phyloP scores from a whole-genome alignment of 2,888 invertebrate genomes.

The Eurytoma californica region DNA sequence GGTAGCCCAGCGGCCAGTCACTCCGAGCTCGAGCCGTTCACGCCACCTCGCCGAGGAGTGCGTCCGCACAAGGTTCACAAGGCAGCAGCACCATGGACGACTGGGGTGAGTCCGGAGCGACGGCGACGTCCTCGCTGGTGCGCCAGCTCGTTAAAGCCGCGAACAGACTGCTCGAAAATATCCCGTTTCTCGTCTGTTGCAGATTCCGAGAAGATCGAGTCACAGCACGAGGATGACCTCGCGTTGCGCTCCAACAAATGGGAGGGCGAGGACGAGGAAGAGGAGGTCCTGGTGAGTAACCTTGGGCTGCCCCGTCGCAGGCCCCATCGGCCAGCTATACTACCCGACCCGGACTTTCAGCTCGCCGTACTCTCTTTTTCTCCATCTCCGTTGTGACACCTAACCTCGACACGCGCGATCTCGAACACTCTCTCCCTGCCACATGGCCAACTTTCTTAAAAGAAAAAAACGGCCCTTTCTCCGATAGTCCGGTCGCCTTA shows the following conservation, averaged over 20 bases:
- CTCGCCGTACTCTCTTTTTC: too few relatives aligned
- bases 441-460: constrained; percentile 61
- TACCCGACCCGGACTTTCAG: not conserved
- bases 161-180: not conserved
- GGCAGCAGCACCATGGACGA: constrained; percentile 49
- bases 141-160: not conserved
- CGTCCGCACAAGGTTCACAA: not conserved
- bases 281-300: constrained; percentile 84
- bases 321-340: not conserved
- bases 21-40: too few relatives aligned
- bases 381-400: constrained; percentile 19
- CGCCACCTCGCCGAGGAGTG: not conserved
- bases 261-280: constrained; percentile 93
- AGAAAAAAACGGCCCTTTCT: constrained; percentile 2
- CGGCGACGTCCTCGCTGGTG: not conserved
- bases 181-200: constrained; percentile 70
- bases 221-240: constrained; percentile 77
- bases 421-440: constrained; percentile 51
- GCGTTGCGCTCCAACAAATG: constrained; percentile 84
- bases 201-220: constrained; percentile 86
- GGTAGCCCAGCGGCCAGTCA: too few relatives aligned
- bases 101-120: constrained; percentile 46
- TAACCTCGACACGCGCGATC: constrained; percentile 58
- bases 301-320: too few relatives aligned
- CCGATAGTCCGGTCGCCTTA: not conserved